phyloP scores from a whole-genome alignment of 2,797 vertebrate species.

The Sphaeramia orbicularis region DNA sequence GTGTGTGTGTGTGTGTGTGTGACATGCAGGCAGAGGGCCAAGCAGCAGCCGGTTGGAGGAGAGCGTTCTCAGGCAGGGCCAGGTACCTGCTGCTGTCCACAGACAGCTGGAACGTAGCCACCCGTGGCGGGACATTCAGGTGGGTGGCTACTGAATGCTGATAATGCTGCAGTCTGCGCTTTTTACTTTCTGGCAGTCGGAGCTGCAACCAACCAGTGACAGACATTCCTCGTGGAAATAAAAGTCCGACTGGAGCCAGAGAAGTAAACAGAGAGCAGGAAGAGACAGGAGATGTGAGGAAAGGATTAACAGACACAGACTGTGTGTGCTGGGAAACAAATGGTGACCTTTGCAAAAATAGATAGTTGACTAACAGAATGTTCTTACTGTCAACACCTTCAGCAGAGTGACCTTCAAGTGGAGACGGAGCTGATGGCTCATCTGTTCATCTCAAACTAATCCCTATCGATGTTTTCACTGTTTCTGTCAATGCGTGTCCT shows the following conservation, averaged over 20 bases:
- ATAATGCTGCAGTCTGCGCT: constrained; percentile 76
- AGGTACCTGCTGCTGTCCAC: constrained; percentile 85
- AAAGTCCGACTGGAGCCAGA: constrained; percentile 42
- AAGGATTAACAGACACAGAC: too few species aligned
- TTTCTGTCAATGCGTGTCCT: not conserved
- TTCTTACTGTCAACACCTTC: constrained; percentile 84
- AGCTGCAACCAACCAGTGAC: constrained; percentile 81
- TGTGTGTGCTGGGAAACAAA: constrained; percentile 79
- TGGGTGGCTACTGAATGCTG: constrained; percentile 87
- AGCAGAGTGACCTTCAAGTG: constrained; percentile 89
- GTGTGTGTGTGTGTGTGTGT: constrained; percentile 23
- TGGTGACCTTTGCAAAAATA: constrained; percentile 95
- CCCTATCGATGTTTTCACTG: not conserved
- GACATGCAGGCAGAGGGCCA: constrained; percentile 89
- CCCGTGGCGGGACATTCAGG: constrained; percentile 91
- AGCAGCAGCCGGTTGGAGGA: constrained; percentile 81
- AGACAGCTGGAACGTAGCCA: constrained; percentile 94
- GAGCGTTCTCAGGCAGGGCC: constrained; percentile 78
- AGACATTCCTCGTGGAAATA: constrained; percentile 87
- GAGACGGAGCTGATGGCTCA: constrained; percentile 87
- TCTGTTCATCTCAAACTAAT: constrained; percentile 80
- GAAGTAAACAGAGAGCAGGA: too few species aligned
- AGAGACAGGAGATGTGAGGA: too few species aligned
- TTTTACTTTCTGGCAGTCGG: constrained; percentile 71
- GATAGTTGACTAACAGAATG: constrained; percentile 93